Conservation (phyloP, 2,888 invertebrate species). For the Cyrtodaria siliqua region DNA sequence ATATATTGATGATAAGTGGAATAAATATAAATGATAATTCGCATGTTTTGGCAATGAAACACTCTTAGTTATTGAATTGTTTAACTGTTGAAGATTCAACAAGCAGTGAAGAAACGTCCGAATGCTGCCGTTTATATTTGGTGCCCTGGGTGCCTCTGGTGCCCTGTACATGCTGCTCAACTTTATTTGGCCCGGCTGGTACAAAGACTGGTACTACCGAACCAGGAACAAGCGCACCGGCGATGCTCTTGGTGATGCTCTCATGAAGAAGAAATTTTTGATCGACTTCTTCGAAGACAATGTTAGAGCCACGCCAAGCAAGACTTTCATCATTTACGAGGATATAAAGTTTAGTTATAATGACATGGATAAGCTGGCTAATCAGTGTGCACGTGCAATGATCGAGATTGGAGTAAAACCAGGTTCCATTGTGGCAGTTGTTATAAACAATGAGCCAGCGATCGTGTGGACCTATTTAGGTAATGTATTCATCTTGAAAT, state of each 20-base stretch:
- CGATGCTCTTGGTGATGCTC: neutral
- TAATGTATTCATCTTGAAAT: too few relatives aligned
- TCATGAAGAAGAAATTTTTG: constrained; percentile 23
- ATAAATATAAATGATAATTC: too few relatives aligned
- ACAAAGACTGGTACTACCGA: constrained; percentile 38
- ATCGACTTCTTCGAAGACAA: constrained; percentile 53
- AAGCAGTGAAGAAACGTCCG: neutral
- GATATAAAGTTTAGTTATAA: constrained; percentile 66
- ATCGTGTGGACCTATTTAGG: constrained; percentile 73
- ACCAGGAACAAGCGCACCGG: constrained; percentile 4
- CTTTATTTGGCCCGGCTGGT: constrained; percentile 39
- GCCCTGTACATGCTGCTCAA: constrained; percentile 25
- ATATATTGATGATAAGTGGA: too few relatives aligned
- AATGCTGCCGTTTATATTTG: constrained; percentile 25
- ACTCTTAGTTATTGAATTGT: too few relatives aligned
- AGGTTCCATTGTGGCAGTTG: constrained; percentile 69
- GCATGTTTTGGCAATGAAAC: too few relatives aligned
- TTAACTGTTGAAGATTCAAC: too few relatives aligned
- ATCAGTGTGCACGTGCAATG: constrained; percentile 64
- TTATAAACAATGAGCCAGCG: constrained; percentile 70
- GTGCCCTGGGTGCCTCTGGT: constrained; percentile 15
- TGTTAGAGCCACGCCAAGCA: constrained; percentile 37
- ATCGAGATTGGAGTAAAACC: constrained; percentile 59
- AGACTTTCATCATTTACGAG: constrained; percentile 62
- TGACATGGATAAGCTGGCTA: constrained; percentile 65